These are phyloP conservation scores for Alosa alosa DNA, from an alignment of 2,113 vertebrate genomes.

Conservation along the genomic window DNA sequence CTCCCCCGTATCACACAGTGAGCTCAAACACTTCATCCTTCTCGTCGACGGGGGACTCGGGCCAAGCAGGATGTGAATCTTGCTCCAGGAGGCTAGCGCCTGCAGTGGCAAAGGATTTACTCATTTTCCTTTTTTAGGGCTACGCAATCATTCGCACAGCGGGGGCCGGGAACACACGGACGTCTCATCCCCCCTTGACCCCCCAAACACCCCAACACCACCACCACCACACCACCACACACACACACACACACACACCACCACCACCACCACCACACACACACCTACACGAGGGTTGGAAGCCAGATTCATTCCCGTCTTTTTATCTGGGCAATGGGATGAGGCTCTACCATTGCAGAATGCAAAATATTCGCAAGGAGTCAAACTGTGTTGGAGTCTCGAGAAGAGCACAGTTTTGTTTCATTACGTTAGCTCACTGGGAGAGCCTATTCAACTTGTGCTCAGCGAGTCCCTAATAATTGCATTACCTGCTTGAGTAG, in stretches of 20 bases:
- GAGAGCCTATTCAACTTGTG: neutral
- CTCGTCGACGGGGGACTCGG: neutral
- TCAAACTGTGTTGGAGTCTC: neutral
- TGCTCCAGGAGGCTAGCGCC: neutral
- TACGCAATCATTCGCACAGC: neutral
- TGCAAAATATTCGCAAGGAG: neutral
- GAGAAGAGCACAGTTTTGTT: neutral
- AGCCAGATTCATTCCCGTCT: neutral
- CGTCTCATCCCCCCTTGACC: neutral
- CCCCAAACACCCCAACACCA: neutral
- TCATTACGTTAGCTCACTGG: neutral
- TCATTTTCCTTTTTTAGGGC: constrained; percentile 3
- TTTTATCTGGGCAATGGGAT: neutral
- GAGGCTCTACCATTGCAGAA: neutral
- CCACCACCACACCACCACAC: neutral
- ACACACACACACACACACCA: neutral
- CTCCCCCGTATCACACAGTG: neutral
- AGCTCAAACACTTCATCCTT: neutral
- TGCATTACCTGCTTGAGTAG: neutral
- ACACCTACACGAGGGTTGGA: neutral
- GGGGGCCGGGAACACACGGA: neutral
- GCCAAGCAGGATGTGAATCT: neutral
- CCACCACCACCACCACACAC: neutral
- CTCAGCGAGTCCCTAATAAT: neutral
- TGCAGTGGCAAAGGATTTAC: neutral